Conservation (phyloP, 2,113 vertebrate species). For the Eptesicus fuscus region DNA sequence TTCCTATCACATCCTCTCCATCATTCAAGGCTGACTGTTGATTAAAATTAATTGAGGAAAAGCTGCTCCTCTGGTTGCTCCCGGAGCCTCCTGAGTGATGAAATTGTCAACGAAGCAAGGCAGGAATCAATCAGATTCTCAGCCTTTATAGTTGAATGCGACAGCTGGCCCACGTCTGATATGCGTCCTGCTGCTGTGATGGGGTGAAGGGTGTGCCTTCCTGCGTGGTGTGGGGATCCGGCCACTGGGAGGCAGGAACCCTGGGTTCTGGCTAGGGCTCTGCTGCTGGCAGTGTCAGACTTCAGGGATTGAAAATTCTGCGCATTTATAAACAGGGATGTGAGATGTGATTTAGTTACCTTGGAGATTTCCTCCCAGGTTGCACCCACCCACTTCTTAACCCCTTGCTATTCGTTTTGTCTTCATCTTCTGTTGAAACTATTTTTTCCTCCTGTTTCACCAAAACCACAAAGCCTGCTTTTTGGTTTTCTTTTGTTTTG, state of each 20-base stretch:
- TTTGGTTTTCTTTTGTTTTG: no score
- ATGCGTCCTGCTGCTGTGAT: not conserved
- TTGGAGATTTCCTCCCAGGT: not conserved
- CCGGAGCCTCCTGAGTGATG: conserved; percentile 20
- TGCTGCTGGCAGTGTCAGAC: not conserved
- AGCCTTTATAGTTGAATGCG: not conserved
- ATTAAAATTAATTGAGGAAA: conserved; percentile 63
- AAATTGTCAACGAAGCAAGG: not conserved
- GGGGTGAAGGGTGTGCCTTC: not conserved
- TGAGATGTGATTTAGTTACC: not conserved
- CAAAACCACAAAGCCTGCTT: not conserved
- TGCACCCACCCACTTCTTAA: not conserved
- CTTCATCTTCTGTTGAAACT: not conserved
- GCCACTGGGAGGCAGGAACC: not conserved
- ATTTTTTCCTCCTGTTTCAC: not conserved
- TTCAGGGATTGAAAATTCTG: not conserved
- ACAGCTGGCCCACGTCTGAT: not conserved
- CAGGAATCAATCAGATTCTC: conserved; percentile 32
- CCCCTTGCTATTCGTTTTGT: not conserved
- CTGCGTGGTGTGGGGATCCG: not conserved
- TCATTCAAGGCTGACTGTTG: conserved; percentile 27
- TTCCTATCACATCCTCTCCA: not conserved
- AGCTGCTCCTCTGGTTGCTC: not conserved
- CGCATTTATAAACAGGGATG: not conserved
- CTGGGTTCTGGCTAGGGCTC: not conserved